Evolutionary conservation across 2,797 vertebrate genomes (phyloP).

Genomic region (Trachops cirrhosus): DNA sequence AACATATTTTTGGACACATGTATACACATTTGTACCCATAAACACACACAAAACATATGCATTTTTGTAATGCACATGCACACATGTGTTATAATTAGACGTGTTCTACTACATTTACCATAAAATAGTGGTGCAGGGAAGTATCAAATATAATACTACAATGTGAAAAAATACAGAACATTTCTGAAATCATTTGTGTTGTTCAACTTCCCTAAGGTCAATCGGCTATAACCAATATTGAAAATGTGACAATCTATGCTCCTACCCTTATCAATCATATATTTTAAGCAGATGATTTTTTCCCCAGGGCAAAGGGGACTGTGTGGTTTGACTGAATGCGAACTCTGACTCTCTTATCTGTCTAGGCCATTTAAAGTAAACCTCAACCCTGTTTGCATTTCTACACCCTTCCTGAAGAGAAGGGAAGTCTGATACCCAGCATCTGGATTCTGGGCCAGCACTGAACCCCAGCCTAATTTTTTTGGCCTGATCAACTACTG

Average conservation of each 20-base stretch:
- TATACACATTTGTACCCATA: background rate
- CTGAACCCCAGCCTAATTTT: conserved; percentile 36
- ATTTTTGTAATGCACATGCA: background rate
- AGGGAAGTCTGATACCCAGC: background rate
- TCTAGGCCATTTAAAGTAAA: background rate
- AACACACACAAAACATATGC: fast-evolving
- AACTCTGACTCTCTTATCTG: background rate
- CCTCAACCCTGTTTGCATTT: background rate
- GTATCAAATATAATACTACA: background rate
- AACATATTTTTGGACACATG: background rate
- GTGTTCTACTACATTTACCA: background rate
- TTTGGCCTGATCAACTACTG: background rate
- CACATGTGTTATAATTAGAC: background rate
- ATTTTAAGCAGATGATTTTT: background rate
- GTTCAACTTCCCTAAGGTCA: background rate
- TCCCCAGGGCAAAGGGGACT: background rate
- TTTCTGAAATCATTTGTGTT: background rate
- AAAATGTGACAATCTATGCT: background rate
- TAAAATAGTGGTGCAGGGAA: background rate
- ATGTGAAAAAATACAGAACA: background rate
- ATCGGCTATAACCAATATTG: background rate
- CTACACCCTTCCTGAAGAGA: background rate
- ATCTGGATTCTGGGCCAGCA: background rate
- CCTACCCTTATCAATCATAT: background rate
- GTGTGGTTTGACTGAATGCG: background rate